These are phyloP conservation scores for Drosophila trapezifrons DNA, from an alignment of 1,140 invertebrate species.

Conservation along the genomic window DNA sequence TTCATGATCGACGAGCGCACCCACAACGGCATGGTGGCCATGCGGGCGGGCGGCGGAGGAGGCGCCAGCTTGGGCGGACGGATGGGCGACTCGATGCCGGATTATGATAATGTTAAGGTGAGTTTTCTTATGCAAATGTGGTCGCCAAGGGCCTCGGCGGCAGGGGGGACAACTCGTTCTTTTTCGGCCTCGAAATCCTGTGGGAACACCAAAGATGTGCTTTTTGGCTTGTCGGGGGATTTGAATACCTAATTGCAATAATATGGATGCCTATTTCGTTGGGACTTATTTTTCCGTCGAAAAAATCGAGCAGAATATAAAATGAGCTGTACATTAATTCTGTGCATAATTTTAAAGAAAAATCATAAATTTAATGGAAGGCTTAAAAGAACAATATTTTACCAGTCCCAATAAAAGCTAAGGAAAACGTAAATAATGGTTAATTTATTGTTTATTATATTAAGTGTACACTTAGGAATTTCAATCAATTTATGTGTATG, in stretches of 20 bases:
- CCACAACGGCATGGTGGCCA: conserved; percentile 71
- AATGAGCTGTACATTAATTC: conserved; percentile 1
- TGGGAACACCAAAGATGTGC: conserved; percentile 71
- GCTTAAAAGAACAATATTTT: background rate
- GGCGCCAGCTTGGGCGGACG: conserved; percentile 70
- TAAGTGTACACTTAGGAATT: background rate
- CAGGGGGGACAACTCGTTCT: conserved; percentile 23
- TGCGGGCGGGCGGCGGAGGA: conserved; percentile 73
- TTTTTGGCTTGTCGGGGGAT: conserved; percentile 48
- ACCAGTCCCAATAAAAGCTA: background rate
- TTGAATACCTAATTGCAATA: conserved; percentile 66
- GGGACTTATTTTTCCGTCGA: background rate
- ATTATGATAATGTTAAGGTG: conserved; percentile 87
- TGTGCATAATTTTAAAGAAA: background rate
- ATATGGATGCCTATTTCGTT: conserved; percentile 25
- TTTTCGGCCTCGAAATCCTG: conserved; percentile 15
- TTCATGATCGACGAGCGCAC: conserved; percentile 84
- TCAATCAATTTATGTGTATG: too few species aligned
- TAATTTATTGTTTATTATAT: background rate
- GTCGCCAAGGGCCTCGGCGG: background rate
- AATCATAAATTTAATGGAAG: too few species aligned
- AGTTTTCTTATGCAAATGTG: conserved; percentile 76
- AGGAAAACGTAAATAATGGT: background rate
- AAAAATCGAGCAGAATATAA: background rate
- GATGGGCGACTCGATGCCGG: conserved; percentile 84